Conservation (phyloP, 2,888 invertebrate genomes). For the Dryobotodes eremita region DNA sequence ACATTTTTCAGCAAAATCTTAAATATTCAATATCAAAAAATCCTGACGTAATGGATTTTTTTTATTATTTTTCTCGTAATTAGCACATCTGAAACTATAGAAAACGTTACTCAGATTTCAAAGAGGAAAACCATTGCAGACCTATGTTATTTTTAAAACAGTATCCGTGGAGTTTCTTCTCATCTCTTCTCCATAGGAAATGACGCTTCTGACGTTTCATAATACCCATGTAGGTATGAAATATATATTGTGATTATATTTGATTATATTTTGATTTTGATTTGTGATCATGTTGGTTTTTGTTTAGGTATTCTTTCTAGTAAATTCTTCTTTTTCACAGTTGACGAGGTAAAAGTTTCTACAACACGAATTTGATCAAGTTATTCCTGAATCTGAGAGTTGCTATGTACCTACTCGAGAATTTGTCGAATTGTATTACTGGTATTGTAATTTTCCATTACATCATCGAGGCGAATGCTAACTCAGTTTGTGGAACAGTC, state of each 20-base stretch:
- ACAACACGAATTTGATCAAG: conserved; percentile 3
- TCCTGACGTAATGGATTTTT: no score
- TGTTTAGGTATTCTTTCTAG: not conserved
- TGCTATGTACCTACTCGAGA: not conserved
- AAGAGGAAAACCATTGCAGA: no score
- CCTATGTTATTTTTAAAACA: no score
- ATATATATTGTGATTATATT: no score
- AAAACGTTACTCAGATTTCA: no score
- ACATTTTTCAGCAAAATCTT: no score
- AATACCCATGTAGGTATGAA: not conserved
- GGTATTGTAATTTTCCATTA: conserved; percentile 2
- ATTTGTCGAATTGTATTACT: conserved; percentile 6
- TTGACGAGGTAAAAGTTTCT: not conserved
- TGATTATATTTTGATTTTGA: not conserved
- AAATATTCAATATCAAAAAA: no score
- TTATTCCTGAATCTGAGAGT: not conserved
- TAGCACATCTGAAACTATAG: no score
- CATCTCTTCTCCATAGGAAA: not conserved
- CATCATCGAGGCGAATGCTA: not conserved
- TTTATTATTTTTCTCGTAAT: no score
- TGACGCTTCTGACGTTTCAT: not conserved
- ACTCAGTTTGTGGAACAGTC: conserved; percentile 5
- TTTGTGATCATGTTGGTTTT: not conserved
- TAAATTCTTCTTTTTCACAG: not conserved
- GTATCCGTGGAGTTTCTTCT: not conserved